Evolutionary conservation across 2,113 vertebrate genomes (phyloP).

Genomic region (Bubalus kerabau): DNA sequence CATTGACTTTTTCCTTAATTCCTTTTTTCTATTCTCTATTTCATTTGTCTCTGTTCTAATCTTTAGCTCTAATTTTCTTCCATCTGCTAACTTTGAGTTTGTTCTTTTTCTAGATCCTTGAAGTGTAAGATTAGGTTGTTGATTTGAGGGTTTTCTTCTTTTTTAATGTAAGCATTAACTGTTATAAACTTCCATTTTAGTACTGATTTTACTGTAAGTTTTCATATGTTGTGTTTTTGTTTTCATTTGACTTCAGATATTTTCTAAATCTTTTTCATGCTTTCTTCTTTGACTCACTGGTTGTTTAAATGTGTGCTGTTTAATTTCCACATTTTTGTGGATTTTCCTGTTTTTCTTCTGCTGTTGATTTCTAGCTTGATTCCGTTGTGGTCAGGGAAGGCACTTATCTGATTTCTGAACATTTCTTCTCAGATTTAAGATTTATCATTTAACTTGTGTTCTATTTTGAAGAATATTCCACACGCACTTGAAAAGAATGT

Average conservation of each 20-base stretch:
- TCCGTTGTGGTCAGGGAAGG: not conserved
- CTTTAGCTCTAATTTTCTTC: not conserved
- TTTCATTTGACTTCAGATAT: not conserved
- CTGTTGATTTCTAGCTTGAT: not conserved
- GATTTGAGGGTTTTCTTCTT: not conserved
- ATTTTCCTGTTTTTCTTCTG: not conserved
- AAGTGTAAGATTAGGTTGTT: not conserved
- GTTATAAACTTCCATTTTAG: not conserved
- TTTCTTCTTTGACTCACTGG: not conserved
- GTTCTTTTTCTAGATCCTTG: not conserved
- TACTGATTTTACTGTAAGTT: not conserved
- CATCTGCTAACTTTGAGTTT: not conserved
- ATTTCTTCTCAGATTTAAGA: not conserved
- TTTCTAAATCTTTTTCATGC: not conserved
- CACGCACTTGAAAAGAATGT: not conserved
- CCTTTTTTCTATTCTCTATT: not conserved
- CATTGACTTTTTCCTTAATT: not conserved
- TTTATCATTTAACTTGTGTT: not conserved
- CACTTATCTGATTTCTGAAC: not conserved
- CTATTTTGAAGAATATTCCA: not conserved
- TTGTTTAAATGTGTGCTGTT: not conserved
- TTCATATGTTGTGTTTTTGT: not conserved
- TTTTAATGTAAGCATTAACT: not conserved
- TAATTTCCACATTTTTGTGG: not conserved
- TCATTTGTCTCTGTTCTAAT: not conserved